These are phyloP conservation scores for Siphamia tubifer DNA, from an alignment of 2,113 vertebrate species.

Conservation along the genomic window DNA sequence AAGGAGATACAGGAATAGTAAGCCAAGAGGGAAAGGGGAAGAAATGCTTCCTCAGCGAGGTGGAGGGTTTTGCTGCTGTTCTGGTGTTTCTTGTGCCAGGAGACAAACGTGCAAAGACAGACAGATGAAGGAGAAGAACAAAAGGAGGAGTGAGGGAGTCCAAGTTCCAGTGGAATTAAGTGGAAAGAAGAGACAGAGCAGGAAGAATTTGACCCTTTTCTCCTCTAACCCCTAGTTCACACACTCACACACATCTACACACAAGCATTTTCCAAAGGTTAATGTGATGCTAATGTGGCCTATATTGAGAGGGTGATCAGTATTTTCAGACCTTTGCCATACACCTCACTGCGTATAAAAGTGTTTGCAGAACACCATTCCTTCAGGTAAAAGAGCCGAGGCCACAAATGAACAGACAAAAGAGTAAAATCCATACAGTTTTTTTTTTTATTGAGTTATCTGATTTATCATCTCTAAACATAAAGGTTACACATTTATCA, in stretches of 20 bases:
- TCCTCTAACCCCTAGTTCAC: conserved; percentile 23
- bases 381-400: neutral
- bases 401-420: too few relatives aligned
- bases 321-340: conserved; percentile 48
- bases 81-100: conserved; percentile 41
- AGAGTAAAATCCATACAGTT: too few relatives aligned
- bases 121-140: neutral
- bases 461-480: too few relatives aligned
- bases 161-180: neutral
- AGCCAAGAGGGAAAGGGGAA: neutral
- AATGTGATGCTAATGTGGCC: conserved; percentile 69
- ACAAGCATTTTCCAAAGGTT: conserved; percentile 53
- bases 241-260: neutral
- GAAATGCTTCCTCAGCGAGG: conserved; percentile 44
- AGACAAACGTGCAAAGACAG: neutral
- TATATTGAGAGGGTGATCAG: conserved; percentile 59
- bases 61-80: too few relatives aligned
- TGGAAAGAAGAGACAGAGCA: neutral
- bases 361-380: conserved; percentile 2
- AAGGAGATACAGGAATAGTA: neutral
- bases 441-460: too few relatives aligned
- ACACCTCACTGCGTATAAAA: conserved; percentile 21
- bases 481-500: too few relatives aligned
- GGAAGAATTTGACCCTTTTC: conserved; percentile 26
- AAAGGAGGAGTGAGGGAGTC: neutral